phyloP scores from a whole-genome alignment of 2,113 vertebrate species.

The Onychorhynchus coronatus region DNA sequence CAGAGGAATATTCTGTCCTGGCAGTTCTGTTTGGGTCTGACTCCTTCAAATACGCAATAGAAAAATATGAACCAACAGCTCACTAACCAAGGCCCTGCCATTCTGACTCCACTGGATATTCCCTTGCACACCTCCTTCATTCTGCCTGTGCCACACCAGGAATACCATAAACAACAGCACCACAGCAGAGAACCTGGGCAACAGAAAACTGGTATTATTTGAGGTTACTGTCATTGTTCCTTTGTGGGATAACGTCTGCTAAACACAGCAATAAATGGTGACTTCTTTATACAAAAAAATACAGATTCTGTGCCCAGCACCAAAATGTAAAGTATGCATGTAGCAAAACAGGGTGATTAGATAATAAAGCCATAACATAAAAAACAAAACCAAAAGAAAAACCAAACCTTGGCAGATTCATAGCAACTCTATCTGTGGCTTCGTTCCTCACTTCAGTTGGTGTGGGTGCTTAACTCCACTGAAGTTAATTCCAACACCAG shows the following conservation, averaged over 20 bases:
- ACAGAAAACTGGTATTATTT: slow-evolving; percentile 14
- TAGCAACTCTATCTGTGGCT: neutral
- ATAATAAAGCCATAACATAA: neutral
- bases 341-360: neutral
- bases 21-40: neutral
- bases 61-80: neutral
- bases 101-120: neutral
- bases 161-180: neutral
- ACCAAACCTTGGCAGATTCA: neutral
- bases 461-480: slow-evolving; percentile 1
- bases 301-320: too few relatives aligned
- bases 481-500: neutral
- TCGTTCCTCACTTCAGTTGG: neutral
- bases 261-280: neutral
- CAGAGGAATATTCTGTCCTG: neutral
- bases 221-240: neutral
- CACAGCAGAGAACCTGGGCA: neutral
- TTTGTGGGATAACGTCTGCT: neutral
- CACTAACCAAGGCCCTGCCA: neutral
- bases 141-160: neutral
- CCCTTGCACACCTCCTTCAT: neutral
- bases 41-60: slow-evolving; percentile 16
- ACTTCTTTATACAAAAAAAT: too few relatives aligned
- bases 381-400: neutral
- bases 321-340: too few relatives aligned